Base-by-base conservation (phyloP, 2,888 invertebrate species). In the Elysia crispata region DNA sequence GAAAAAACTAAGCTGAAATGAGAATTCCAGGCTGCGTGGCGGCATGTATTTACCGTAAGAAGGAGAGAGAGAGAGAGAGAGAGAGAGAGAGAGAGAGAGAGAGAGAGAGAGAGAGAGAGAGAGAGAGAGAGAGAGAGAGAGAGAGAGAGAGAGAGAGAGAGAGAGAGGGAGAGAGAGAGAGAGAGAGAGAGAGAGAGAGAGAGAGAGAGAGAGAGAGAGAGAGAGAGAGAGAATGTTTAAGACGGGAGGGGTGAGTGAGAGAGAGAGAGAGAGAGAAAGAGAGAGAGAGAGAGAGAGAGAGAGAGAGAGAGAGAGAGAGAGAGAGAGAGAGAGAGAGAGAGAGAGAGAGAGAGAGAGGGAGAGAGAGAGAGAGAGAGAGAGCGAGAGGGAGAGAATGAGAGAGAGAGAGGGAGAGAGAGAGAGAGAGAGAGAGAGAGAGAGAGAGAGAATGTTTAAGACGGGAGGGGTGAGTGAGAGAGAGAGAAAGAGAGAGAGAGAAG, bases 291-390 rank as follows among this genome's bases (percentile, higher is more conserved):
- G 20, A 69, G 23, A 69, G 31, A 66, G 30, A 66, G 18, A 66
- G 30, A 66, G 18, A 66, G 66, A 28, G 18, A 66, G 66, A 28
- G 30, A 30, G 30, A 54, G 73, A 73, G 15, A 54, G 73, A 73
- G 25, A 73, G 54, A 73, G 15, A 54, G 75, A 62, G 18, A 62
- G 75, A 75, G 23, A 64, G 75, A 62, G 3, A 75, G 75, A 75
- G 23, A 62, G 75, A 75, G 15, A 60, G 62, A 75, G 15, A 62
- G 41, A 75, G 28, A 41, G n/a, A 75, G 62, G 57, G 75, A n/a
- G 60, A 50, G 28, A 62, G 15, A 62, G n/a, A 28, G 62, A 33
- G 23, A 28, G 33, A 62, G 64, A 75, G 23, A 33, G 60, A 57
- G 75, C 60, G 75, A 62, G 31, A 75, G 75, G 33, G 64, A 33